Conservation (phyloP, 1,140 invertebrate species). For the Patella vulgata region DNA sequence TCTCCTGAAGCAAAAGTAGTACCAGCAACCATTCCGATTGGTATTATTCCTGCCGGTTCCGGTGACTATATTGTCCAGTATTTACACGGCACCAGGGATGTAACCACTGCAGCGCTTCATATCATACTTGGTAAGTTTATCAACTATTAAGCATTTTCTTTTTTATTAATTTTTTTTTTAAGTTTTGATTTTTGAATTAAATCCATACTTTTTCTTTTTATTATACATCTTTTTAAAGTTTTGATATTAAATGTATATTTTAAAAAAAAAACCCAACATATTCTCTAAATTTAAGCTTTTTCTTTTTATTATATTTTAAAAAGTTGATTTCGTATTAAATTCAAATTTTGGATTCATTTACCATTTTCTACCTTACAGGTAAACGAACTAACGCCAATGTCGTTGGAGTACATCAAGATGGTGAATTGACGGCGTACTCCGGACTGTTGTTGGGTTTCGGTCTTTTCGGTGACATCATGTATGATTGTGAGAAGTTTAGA, state of each 20-base stretch:
- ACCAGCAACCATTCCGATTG: slow-evolving; percentile 37
- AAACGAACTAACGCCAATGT: slow-evolving; percentile 26
- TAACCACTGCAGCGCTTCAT: slow-evolving; percentile 36
- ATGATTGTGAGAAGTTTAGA: slow-evolving; percentile 41
- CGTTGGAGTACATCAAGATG: slow-evolving; percentile 39
- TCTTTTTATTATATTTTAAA: too few species aligned
- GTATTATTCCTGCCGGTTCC: slow-evolving; percentile 46
- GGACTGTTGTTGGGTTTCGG: slow-evolving; percentile 46
- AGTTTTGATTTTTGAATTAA: too few species aligned
- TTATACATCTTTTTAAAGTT: too few species aligned
- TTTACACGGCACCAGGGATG: slow-evolving; percentile 40
- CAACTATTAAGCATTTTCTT: too few species aligned
- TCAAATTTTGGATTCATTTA: too few species aligned
- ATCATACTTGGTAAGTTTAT: slow-evolving; percentile 30
- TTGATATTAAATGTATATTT: too few species aligned
- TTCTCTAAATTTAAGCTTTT: too few species aligned
- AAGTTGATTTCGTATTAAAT: too few species aligned
- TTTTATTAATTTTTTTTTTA: too few species aligned
- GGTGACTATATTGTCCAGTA: slow-evolving; percentile 41
- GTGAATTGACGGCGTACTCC: slow-evolving; percentile 28
- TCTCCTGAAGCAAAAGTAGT: slow-evolving; percentile 30
- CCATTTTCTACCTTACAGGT: too few species aligned
- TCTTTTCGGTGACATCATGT: slow-evolving; percentile 46
- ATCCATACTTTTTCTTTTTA: too few species aligned
- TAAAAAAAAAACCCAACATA: too few species aligned